These are phyloP conservation scores for Sciurus carolinensis DNA, from an alignment of 2,797 vertebrate species.

Conservation along the genomic window DNA sequence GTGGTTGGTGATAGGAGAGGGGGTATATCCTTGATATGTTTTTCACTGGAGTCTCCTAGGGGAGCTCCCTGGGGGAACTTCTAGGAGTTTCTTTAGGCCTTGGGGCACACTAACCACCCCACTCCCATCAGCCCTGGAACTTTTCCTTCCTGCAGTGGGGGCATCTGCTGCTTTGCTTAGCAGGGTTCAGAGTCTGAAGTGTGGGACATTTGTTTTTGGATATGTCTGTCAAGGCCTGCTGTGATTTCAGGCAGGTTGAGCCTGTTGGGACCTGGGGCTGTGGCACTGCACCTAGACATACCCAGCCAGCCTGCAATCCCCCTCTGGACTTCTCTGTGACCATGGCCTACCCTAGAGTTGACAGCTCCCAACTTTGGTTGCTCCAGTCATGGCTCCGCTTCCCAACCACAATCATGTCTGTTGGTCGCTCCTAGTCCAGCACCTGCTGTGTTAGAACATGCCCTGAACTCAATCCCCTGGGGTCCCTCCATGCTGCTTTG, in stretches of 20 bases:
- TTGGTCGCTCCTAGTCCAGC: neutral
- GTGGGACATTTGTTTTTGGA: slow-evolving; percentile 32
- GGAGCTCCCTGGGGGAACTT: neutral
- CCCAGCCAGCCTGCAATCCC: neutral
- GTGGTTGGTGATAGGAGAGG: neutral
- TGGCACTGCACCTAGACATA: neutral
- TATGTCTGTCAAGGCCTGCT: slow-evolving; percentile 12
- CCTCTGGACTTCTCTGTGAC: neutral
- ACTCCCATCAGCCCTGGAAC: neutral
- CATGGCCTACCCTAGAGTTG: neutral
- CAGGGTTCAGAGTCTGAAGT: neutral
- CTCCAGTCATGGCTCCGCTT: neutral
- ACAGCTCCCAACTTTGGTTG: neutral
- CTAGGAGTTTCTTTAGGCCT: slow-evolving; percentile 16
- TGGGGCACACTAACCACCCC: neutral
- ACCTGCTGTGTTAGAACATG: neutral
- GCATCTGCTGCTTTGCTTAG: slow-evolving; percentile 60
- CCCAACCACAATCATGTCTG: neutral
- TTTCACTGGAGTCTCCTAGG: neutral
- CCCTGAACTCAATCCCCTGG: neutral
- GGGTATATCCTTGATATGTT: neutral
- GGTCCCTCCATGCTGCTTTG: slow-evolving; percentile 47
- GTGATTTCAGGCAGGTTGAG: slow-evolving; percentile 11
- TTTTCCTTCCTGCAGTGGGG: slow-evolving; percentile 45
- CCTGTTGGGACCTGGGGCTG: neutral